phyloP scores from a whole-genome alignment of 2,113 vertebrate genomes.

The Ariopsis seemanni region DNA sequence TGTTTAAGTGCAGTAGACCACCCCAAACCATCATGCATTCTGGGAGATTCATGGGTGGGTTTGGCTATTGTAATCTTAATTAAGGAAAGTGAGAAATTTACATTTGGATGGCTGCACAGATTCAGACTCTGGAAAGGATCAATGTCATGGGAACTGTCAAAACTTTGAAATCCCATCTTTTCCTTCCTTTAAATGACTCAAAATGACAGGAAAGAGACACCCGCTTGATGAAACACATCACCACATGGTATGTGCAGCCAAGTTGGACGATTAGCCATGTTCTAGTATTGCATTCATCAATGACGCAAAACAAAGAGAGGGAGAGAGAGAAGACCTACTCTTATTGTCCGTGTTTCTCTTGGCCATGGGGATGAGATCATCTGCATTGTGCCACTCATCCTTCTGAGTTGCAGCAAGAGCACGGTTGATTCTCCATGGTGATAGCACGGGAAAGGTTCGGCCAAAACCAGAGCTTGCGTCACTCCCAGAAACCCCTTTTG shows the following conservation, averaged over 20 bases:
- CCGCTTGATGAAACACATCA: conserved; percentile 32
- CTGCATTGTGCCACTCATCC: conserved; percentile 61
- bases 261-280: not conserved
- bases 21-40: not conserved
- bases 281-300: conserved; percentile 26
- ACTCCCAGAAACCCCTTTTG: conserved; percentile 52
- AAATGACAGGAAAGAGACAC: conserved; percentile 28
- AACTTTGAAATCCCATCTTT: conserved; percentile 40
- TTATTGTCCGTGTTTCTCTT: conserved; percentile 86
- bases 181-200: conserved; percentile 24
- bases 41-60: not conserved
- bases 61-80: conserved; percentile 25
- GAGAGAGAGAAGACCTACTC: conserved; percentile 48
- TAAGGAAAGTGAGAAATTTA: conserved; percentile 22
- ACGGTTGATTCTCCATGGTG: conserved; percentile 66
- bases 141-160: conserved; percentile 30
- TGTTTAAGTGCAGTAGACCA: conserved; percentile 7
- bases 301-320: not conserved
- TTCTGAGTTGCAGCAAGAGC: conserved; percentile 67
- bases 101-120: conserved; percentile 20
- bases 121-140: conserved; percentile 18
- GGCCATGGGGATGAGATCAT: conserved; percentile 76
- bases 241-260: not conserved
- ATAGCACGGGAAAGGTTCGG: conserved; percentile 67
- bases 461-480: conserved; percentile 53